A percentile compares a stretch with the other conserved stretches of the same genome.
phyloP scores from a whole-genome alignment of 2,888 invertebrate genomes.

The Hypselothyrea guttata region DNA sequence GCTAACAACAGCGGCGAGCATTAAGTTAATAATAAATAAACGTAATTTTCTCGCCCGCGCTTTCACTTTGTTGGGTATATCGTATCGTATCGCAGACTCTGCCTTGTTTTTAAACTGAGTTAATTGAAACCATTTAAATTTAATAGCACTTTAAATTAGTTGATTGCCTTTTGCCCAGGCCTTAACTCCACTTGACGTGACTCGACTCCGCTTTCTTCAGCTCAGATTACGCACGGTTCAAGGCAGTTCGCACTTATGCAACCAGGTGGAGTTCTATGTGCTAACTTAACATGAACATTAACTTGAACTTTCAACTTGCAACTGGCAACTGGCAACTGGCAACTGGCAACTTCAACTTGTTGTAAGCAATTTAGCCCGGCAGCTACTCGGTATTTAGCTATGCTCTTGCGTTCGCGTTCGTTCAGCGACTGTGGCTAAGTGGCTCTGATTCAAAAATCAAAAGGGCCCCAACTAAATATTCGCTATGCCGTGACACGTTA shows the following conservation, averaged over 20 bases:
- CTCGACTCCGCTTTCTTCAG: not conserved
- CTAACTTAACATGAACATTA: conserved; percentile 15
- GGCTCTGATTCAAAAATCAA: conserved; percentile 53
- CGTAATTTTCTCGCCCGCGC: conserved; percentile 58
- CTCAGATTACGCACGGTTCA: conserved; percentile 7
- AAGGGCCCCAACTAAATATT: conserved; percentile 33
- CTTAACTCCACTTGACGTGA: conserved; percentile 12
- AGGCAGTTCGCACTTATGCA: conserved; percentile 44
- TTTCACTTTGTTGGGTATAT: conserved; percentile 13
- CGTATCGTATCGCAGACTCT: not conserved
- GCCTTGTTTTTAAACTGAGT: conserved; percentile 57
- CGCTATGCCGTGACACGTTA: conserved; percentile 19
- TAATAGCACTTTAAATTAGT: conserved; percentile 76
- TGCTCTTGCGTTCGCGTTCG: conserved; percentile 69
- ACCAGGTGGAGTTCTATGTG: conserved; percentile 11
- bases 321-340: conserved; percentile 1
- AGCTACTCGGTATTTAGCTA: conserved; percentile 32
- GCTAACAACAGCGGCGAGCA: conserved; percentile 42
- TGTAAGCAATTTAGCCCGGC: conserved; percentile 8
- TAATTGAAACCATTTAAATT: conserved; percentile 74
- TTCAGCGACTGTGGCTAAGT: conserved; percentile 64
- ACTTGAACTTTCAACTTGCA: conserved; percentile 8
- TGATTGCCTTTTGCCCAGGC: conserved; percentile 43
- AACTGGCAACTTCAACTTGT: conserved; percentile 11
- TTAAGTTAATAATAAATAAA: conserved; percentile 71